Conservation (phyloP, 2,797 vertebrate genomes). For the Miichthys miiuy region DNA sequence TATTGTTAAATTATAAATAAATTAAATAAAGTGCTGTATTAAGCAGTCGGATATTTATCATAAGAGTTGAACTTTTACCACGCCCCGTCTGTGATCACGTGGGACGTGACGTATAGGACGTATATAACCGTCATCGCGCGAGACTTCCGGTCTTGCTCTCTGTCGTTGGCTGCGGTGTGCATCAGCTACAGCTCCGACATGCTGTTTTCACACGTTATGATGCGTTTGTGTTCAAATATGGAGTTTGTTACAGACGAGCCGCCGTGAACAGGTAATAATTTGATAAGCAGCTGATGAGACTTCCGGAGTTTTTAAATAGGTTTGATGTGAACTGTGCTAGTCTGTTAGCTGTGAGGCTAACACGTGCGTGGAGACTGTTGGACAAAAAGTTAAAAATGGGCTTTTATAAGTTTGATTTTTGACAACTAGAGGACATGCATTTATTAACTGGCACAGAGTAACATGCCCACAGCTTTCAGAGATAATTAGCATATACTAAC, state of each 20-base stretch:
- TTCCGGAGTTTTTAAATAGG: fast-evolving
- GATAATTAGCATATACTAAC: fast-evolving
- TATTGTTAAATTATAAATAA: background rate
- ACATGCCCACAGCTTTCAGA: fast-evolving
- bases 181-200: fast-evolving
- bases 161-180: fast-evolving
- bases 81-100: conserved; percentile 49
- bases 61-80: background rate
- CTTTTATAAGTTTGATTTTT: fast-evolving
- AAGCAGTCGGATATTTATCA: too few relatives aligned
- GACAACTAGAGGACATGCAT: background rate
- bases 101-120: conserved; percentile 22
- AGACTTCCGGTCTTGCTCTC: background rate
- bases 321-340: fast-evolving
- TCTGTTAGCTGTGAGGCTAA: conserved; percentile 27
- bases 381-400: fast-evolving
- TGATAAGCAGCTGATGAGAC: fast-evolving
- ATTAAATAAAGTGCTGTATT: background rate
- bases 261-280: conserved; percentile 49
- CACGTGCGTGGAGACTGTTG: conserved; percentile 57
- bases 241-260: background rate
- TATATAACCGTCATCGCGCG: conserved; percentile 34
- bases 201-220: fast-evolving
- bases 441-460: fast-evolving
- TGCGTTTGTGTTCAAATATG: fast-evolving